These are phyloP conservation scores for Ericerus pela DNA, from an alignment of 1,140 invertebrate species.

Conservation along the genomic window DNA sequence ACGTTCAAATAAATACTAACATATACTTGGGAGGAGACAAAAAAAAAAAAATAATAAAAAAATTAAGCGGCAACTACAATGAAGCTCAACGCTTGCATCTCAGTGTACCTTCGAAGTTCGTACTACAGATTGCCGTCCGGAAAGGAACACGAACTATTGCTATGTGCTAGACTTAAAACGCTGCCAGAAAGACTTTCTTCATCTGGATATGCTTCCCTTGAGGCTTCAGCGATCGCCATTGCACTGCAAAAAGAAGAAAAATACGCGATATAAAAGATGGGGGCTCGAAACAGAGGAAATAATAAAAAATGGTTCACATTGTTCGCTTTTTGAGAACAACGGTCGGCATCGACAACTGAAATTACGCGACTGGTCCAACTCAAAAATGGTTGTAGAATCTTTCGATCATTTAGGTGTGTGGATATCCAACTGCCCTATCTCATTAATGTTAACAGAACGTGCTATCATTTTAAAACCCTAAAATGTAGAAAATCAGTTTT, in stretches of 20 bases:
- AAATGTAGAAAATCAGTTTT: too few species aligned
- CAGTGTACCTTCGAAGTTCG: constrained; percentile 5
- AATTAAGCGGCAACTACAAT: constrained; percentile 1
- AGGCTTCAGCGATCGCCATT: constrained; percentile 75
- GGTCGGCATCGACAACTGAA: too few species aligned
- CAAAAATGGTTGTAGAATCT: too few species aligned
- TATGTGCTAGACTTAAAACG: constrained; percentile 83
- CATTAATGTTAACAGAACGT: too few species aligned
- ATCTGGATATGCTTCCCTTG: constrained; percentile 66
- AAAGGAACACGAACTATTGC: constrained; percentile 80
- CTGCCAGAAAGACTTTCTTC: constrained; percentile 84
- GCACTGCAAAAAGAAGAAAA: constrained; percentile 45
- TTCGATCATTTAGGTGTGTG: too few species aligned
- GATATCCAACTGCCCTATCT: too few species aligned
- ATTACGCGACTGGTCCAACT: too few species aligned
- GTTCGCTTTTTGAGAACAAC: too few species aligned
- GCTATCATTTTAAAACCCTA: too few species aligned
- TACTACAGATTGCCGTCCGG: constrained; percentile 65
- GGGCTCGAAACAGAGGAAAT: too few species aligned
- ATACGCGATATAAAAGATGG: background rate
- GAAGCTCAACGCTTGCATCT: constrained; percentile 9
- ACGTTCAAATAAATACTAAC: background rate
- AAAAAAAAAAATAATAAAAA: background rate
- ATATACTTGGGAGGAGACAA: background rate
- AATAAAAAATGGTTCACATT: too few species aligned